Evolutionary conservation across 1,140 invertebrate genomes (phyloP).

Genomic region (Dolichoris vasculosae): DNA sequence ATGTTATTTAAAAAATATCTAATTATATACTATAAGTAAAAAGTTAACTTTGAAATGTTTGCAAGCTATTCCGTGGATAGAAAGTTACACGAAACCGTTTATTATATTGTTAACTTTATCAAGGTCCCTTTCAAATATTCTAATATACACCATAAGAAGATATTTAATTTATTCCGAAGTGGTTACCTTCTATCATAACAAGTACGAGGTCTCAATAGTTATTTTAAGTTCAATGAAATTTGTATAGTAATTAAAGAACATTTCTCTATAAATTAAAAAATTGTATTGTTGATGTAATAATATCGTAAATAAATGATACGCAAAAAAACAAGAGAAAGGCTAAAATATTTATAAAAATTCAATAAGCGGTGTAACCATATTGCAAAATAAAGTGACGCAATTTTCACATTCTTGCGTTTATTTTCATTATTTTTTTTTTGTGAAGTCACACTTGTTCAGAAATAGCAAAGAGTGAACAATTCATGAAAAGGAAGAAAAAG

Average conservation of each 20-base stretch:
- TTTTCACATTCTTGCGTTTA: background rate
- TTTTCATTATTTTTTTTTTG: background rate
- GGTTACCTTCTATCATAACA: too few species aligned
- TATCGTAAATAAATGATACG: background rate
- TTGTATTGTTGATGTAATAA: background rate
- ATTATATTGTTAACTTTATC: background rate
- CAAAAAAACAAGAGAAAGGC: background rate
- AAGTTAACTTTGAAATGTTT: background rate
- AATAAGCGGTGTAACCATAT: too few species aligned
- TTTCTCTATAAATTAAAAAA: background rate
- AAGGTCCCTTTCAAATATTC: too few species aligned
- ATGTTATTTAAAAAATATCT: background rate
- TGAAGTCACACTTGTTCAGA: too few species aligned
- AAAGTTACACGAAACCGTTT: background rate
- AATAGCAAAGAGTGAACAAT: background rate
- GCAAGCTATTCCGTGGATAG: background rate
- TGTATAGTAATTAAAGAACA: too few species aligned
- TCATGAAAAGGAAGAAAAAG: background rate
- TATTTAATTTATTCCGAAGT: too few species aligned
- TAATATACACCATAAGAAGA: too few species aligned
- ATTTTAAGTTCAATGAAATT: too few species aligned
- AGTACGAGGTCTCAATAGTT: too few species aligned
- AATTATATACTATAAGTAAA: background rate
- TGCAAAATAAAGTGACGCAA: too few species aligned
- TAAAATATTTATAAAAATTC: too few species aligned